Conservation (phyloP, 2,888 invertebrate species). For the Rhimphoctona megacephalus region DNA sequence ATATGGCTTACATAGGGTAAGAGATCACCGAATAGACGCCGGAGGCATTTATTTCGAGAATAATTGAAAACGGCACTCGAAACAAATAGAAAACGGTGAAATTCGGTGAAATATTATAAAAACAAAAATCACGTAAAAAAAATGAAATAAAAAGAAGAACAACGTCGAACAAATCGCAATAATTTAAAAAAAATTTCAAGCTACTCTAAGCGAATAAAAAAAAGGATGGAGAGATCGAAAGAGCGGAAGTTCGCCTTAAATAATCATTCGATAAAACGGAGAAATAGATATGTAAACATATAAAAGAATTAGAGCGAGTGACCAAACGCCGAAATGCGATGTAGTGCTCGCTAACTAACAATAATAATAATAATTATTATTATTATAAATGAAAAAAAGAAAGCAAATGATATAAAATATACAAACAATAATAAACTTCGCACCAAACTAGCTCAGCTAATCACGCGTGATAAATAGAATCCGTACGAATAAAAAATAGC, state of each 20-base stretch:
- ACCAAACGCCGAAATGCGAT: constrained; percentile 62
- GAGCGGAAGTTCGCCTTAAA: constrained; percentile 56
- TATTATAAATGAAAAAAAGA: constrained; percentile 25
- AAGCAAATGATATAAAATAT: constrained; percentile 11
- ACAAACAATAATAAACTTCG: constrained; percentile 37
- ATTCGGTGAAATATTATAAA: not conserved
- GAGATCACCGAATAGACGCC: not conserved
- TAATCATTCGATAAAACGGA: constrained; percentile 37
- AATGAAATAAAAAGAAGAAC: not conserved
- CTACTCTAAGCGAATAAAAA: constrained; percentile 9
- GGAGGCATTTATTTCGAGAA: not conserved
- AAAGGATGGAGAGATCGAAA: constrained; percentile 15
- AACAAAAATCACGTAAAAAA: not conserved
- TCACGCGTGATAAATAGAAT: constrained; percentile 60
- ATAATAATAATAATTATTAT: not conserved
- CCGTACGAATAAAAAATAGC: constrained; percentile 41
- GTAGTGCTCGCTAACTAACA: constrained; percentile 54
- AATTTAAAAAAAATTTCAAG: not conserved
- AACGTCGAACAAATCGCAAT: not conserved
- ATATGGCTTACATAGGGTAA: constrained; percentile 20
- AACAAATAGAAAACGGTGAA: not conserved
- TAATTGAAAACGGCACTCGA: not conserved
- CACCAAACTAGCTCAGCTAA: constrained; percentile 64
- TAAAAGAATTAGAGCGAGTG: constrained; percentile 58
- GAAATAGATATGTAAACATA: constrained; percentile 8